Percentiles rank a stretch among this genome's conserved stretches.
phyloP scores from a whole-genome alignment of 2,888 invertebrate species.

The Tricholauxania praeusta region DNA sequence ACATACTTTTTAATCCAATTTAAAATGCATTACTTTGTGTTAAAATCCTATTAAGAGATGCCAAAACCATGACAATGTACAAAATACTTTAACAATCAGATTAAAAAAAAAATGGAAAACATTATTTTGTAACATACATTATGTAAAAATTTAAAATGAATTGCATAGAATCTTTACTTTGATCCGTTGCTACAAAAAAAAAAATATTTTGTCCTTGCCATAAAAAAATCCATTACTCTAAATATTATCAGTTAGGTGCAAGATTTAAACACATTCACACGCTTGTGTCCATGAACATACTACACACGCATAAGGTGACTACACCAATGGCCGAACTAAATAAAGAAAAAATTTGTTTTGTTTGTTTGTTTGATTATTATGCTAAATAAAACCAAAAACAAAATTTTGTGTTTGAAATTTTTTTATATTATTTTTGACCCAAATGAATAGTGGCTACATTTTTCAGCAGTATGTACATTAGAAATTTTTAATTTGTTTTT shows the following conservation, averaged over 20 bases:
- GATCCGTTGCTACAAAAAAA: constrained; percentile 8
- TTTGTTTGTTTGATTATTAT: too few species aligned
- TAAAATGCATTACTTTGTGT: constrained; percentile 23
- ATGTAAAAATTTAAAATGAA: not conserved
- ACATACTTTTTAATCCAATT: constrained; percentile 19
- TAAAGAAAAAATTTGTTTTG: too few species aligned
- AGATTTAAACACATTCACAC: not conserved
- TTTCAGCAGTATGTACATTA: too few species aligned
- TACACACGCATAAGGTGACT: not conserved
- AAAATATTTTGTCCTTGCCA: constrained; percentile 5
- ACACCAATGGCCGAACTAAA: too few species aligned
- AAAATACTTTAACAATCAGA: not conserved
- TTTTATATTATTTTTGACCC: too few species aligned
- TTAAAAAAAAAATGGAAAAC: not conserved
- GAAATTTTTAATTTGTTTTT: too few species aligned
- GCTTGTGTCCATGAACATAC: not conserved
- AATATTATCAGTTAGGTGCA: constrained; percentile 7
- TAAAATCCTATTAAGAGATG: constrained; percentile 10
- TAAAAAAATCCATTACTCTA: constrained; percentile 22
- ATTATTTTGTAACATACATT: not conserved
- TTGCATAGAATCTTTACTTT: constrained; percentile 21
- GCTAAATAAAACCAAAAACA: too few species aligned
- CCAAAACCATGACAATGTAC: too few species aligned
- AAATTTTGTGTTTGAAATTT: too few species aligned
- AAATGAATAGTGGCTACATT: too few species aligned